These are phyloP conservation scores for Zoanthus sansibaricus DNA, from an alignment of 92 coral and sea anemone genomes.

Conservation along the genomic window DNA sequence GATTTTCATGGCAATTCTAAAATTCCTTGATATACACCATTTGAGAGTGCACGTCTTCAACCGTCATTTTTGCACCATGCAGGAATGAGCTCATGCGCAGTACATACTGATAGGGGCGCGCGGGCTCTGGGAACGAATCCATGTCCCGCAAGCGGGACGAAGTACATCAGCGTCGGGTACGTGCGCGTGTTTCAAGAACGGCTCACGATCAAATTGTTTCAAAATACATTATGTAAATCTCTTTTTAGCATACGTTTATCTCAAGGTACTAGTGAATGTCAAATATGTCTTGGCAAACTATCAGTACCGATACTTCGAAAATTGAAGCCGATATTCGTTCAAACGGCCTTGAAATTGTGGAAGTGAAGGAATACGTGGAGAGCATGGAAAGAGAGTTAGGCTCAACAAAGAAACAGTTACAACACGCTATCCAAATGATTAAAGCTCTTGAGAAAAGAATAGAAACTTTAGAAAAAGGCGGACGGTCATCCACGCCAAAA, in stretches of 20 bases:
- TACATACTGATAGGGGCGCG: neutral
- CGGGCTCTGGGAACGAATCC: conserved; percentile 1
- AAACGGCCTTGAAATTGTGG: neutral
- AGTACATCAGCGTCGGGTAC: neutral
- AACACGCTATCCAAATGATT: conserved; percentile 8
- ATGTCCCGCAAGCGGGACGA: neutral
- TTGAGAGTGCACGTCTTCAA: neutral
- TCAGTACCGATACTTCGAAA: neutral
- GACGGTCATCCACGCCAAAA: conserved; percentile 5
- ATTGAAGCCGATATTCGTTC: conserved; percentile 6
- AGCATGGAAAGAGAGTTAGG: neutral
- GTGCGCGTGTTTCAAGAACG: neutral
- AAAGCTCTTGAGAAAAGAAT: neutral
- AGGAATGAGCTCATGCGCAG: conserved; percentile 3
- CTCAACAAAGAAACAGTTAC: conserved; percentile 5
- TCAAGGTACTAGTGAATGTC: neutral
- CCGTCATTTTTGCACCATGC: conserved; percentile 7
- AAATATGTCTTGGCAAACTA: conserved; percentile 1
- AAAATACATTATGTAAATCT: neutral
- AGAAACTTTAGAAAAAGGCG: conserved; percentile 1
- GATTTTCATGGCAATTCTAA: neutral
- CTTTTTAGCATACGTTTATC: neutral
- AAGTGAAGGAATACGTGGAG: conserved; percentile 8
- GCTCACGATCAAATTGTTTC: neutral
- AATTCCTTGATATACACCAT: too few species aligned